Percentiles rank a stretch among this genome's conserved stretches.
These are phyloP conservation scores for Orius insidiosus DNA, from an alignment of 1,140 invertebrate genomes.

Conservation along the genomic window DNA sequence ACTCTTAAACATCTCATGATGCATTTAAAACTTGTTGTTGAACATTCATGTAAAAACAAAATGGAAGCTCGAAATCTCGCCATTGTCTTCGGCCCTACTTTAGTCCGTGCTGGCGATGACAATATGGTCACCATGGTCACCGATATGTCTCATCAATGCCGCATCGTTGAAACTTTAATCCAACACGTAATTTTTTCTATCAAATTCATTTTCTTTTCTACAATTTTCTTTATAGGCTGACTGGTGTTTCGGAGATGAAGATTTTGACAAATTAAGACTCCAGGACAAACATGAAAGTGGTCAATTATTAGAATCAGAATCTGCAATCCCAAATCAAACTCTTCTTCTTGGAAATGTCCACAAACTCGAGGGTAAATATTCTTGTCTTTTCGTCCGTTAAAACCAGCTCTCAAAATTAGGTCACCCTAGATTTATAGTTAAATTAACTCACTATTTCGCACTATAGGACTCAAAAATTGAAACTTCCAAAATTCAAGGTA, in stretches of 20 bases:
- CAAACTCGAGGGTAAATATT: constrained; percentile 43
- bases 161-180: constrained; percentile 84
- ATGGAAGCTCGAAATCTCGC: constrained; percentile 92
- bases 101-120: constrained; percentile 74
- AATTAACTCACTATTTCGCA: too few relatives aligned
- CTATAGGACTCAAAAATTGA: too few relatives aligned
- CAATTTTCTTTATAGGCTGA: constrained; percentile 34
- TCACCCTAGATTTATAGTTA: not conserved
- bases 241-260: constrained; percentile 56
- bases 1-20: constrained; percentile 77
- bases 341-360: constrained; percentile 51
- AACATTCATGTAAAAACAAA: constrained; percentile 70
- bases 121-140: constrained; percentile 88
- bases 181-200: constrained; percentile 74
- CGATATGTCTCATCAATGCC: constrained; percentile 93
- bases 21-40: constrained; percentile 75
- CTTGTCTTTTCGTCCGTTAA: not conserved
- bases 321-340: constrained; percentile 29
- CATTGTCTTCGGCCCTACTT: constrained; percentile 89
- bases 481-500: too few relatives aligned
- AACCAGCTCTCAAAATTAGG: not conserved
- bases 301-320: constrained; percentile 27
- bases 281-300: constrained; percentile 22
- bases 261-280: constrained; percentile 33
- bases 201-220: constrained; percentile 18